phyloP scores from a whole-genome alignment of 2,113 vertebrate genomes.

The Parus major region DNA sequence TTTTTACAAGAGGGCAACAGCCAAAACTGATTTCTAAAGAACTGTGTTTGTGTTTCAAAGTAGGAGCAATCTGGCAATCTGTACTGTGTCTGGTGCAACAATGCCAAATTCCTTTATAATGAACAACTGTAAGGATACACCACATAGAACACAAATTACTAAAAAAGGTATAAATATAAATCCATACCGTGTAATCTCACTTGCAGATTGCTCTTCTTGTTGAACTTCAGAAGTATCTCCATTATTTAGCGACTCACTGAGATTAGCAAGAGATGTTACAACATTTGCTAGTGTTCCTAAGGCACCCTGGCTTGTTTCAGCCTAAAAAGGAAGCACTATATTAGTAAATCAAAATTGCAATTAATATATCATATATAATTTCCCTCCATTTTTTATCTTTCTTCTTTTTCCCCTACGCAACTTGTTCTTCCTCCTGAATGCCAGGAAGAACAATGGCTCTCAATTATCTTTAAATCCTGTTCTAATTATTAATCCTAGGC shows the following conservation, averaged over 20 bases:
- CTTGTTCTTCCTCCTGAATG: background rate
- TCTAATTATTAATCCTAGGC: background rate
- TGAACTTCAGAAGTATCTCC: constrained; percentile 87
- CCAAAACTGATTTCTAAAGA: background rate
- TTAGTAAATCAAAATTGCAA: background rate
- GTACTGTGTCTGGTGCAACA: background rate
- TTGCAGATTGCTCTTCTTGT: constrained; percentile 89
- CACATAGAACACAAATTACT: background rate
- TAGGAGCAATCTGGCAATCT: background rate
- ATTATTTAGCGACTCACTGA: constrained; percentile 92
- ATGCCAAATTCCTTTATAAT: background rate
- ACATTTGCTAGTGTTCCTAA: constrained; percentile 96
- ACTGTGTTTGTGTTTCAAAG: background rate
- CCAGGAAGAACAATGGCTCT: background rate
- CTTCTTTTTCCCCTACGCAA: background rate
- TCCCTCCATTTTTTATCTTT: background rate
- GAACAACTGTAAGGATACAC: background rate
- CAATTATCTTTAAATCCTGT: background rate
- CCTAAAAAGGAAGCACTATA: constrained; percentile 65
- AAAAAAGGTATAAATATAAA: background rate
- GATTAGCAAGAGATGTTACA: constrained; percentile 93
- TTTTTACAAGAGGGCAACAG: background rate
- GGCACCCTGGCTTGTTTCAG: constrained; percentile 90
- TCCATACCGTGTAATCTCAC: constrained; percentile 92
- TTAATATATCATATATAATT: background rate